These are phyloP conservation scores for Mycteria americana DNA, from an alignment of 2,797 vertebrate species.

Conservation along the genomic window DNA sequence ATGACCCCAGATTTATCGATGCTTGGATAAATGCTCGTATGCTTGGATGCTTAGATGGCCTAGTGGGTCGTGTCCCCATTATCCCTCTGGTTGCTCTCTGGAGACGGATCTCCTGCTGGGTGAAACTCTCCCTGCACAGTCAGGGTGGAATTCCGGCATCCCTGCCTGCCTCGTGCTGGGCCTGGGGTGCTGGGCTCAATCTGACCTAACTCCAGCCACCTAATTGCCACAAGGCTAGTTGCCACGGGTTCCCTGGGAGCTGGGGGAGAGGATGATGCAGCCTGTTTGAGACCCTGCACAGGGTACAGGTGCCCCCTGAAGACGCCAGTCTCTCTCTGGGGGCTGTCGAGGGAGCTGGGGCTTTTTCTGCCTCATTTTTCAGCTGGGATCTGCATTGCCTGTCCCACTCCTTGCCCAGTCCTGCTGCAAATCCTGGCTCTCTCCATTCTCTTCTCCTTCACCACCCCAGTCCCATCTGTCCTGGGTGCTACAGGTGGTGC, in stretches of 20 bases:
- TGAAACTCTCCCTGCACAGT: background rate
- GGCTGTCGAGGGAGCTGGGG: background rate
- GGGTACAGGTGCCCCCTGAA: background rate
- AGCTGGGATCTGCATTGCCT: background rate
- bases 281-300: rapidly evolving
- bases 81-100: background rate
- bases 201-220: background rate
- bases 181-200: background rate
- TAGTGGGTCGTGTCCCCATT: rapidly evolving
- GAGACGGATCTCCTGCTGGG: background rate
- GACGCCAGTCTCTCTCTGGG: background rate
- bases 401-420: background rate
- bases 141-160: background rate
- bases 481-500: background rate
- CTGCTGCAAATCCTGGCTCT: background rate
- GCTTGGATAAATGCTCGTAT: background rate
- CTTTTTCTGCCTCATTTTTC: background rate
- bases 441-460: background rate
- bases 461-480: rapidly evolving
- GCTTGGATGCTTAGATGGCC: too few species aligned
- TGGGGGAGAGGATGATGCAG: background rate
- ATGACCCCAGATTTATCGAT: background rate
- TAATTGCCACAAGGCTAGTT: background rate
- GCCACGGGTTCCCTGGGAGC: background rate
- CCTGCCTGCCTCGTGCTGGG: background rate